Evolutionary conservation across 2,797 vertebrate genomes (phyloP).

Genomic region (Harpagifer antarcticus): DNA sequence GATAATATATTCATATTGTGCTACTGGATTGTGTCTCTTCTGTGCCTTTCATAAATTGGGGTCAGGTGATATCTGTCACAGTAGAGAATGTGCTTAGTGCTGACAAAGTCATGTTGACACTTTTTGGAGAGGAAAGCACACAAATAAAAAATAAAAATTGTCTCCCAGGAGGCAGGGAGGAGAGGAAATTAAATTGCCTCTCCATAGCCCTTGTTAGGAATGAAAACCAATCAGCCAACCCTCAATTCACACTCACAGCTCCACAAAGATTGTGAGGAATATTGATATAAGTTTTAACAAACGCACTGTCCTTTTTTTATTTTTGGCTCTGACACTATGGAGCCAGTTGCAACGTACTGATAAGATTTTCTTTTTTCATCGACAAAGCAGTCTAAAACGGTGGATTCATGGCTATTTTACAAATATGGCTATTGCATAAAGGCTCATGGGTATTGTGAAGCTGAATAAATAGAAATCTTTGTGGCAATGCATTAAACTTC

Average conservation of each 20-base stretch:
- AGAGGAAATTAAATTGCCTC: conserved; percentile 79
- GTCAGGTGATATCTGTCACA: conserved; percentile 82
- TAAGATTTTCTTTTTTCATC: conserved; percentile 36
- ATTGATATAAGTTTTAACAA: conserved; percentile 74
- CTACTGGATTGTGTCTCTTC: conserved; percentile 60
- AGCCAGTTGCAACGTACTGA: conserved; percentile 51
- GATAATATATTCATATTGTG: conserved; percentile 77
- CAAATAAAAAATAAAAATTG: conserved; percentile 61
- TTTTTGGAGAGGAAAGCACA: conserved; percentile 74
- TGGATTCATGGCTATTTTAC: conserved; percentile 47
- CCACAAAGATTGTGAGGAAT: conserved; percentile 67
- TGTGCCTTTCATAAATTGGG: conserved; percentile 80
- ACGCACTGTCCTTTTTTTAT: conserved; percentile 48
- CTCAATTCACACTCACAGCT: conserved; percentile 62
- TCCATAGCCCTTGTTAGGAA: conserved; percentile 72
- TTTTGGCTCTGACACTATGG: conserved; percentile 16
- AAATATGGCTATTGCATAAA: conserved; percentile 49
- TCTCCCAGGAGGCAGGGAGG: conserved; percentile 66
- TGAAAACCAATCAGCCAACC: conserved; percentile 75
- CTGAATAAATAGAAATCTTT: conserved; percentile 34
- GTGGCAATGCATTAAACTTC: conserved; percentile 6
- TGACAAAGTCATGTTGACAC: conserved; percentile 81
- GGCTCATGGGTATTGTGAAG: conserved; percentile 34
- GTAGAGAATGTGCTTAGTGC: conserved; percentile 73
- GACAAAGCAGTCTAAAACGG: conserved; percentile 45